Evolutionary conservation across 2,113 vertebrate genomes (phyloP), one percentile per base, ranked within the genome.

Genomic region (Bubo scandiacus): DNA sequence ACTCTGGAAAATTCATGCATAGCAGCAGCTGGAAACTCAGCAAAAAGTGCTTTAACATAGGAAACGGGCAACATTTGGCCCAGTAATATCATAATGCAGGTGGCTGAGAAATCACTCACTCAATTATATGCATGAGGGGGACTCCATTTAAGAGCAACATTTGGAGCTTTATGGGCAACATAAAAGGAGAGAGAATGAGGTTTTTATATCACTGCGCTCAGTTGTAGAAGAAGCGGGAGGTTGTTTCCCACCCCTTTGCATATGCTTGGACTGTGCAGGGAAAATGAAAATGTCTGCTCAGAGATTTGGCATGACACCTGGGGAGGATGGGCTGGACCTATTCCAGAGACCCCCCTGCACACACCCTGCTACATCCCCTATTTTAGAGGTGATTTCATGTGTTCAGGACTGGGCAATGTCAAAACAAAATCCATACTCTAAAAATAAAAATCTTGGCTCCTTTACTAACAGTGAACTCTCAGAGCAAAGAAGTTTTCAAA

Each of bases 91-190:
- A 86, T 96, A 93, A 95, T 90, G 82, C 95, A 96, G 93, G 94
- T 96, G 94, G 86, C 87, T 96, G 68, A 96, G 92, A 96, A 97
- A 96, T 96, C 94, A 93, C 89, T 96, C 59, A 63, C 87, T 95
- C 95, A 96, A 86, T 96, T 97, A 96, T 88, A 91, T 94, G 95
- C 78, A 87, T 95, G 96, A 94, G 30, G 95, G 91, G 84, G 96
- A 94, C 90, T 96, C 96, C 87, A 88, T 94, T 92, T 95, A 96
- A 96, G 45, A 96, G 95, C 89, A 97, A 91, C 95, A 95, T 97
- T 95, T 97, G 89, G 95, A 94, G 89, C 89, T 97, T 97, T 97
- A 97, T 95, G 71, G 78, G 95, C 86, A 90, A 91, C 84, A 97
- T 96, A 94, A 96, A 96, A 97, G 81, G 71, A 89, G 86, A 89